Percentiles rank a stretch among this genome's conserved stretches.
These are phyloP conservation scores for Sinella curviseta DNA, from an alignment of 1,140 invertebrate genomes.

Conservation along the genomic window DNA sequence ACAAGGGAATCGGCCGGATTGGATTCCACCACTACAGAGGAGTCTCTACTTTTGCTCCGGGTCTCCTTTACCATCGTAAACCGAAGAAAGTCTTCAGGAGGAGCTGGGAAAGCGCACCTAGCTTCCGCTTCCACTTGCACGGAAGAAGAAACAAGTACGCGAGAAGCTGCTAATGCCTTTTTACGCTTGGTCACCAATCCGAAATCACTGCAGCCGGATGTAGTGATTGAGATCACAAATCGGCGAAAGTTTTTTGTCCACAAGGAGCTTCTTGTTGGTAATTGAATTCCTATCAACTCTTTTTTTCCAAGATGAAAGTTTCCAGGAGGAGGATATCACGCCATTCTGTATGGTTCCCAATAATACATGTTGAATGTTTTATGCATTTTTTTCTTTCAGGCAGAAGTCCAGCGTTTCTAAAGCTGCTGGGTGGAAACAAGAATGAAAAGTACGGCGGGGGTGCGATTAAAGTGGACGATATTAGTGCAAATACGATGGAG, in stretches of 20 bases:
- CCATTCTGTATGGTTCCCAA: too few relatives aligned
- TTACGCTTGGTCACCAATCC: background rate
- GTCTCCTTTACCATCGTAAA: background rate
- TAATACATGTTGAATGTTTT: too few relatives aligned
- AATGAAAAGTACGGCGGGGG: background rate
- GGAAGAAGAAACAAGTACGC: background rate
- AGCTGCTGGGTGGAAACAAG: background rate
- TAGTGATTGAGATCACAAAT: background rate
- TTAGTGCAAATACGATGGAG: slow-evolving; percentile 19
- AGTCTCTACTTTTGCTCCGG: background rate
- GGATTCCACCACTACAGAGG: background rate
- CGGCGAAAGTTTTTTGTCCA: background rate
- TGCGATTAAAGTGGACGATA: background rate
- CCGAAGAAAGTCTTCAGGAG: background rate
- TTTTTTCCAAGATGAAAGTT: too few relatives aligned
- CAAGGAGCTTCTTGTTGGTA: background rate
- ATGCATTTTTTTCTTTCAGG: background rate
- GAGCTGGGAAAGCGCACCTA: background rate
- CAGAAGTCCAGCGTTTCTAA: background rate
- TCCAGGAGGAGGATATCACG: too few relatives aligned
- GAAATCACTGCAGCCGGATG: background rate
- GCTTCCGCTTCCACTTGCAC: background rate
- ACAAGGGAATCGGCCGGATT: background rate
- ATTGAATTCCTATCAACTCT: background rate
- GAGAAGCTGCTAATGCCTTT: background rate